Percentiles rank a stretch among this genome's conserved stretches.
Conservation (phyloP, 1,140 invertebrate genomes). For the Druon quercuslanigerum region DNA sequence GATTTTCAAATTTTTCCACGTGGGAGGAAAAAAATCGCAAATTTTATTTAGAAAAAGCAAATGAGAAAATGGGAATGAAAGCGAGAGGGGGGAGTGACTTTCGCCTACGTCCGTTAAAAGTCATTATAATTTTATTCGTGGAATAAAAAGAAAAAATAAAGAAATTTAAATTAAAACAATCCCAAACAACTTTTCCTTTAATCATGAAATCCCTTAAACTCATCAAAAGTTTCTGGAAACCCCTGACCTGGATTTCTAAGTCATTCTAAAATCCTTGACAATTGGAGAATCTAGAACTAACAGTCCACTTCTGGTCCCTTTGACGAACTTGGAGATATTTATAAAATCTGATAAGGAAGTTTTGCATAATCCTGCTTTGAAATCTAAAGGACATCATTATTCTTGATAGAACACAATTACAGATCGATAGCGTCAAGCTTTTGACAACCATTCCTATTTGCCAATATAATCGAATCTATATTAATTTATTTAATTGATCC, state of each 20-base stretch:
- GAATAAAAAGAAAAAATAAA: no score
- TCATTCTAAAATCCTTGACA: background rate
- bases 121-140: no score
- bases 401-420: background rate
- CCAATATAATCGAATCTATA: no score
- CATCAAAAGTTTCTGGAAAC: background rate
- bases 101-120: no score
- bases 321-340: background rate
- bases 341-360: slow-evolving; percentile 2
- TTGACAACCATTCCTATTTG: no score
- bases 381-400: slow-evolving; percentile 1
- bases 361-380: background rate
- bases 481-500: no score
- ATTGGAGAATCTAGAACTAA: background rate
- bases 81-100: no score
- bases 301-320: slow-evolving; percentile 10
- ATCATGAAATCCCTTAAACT: background rate
- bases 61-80: no score
- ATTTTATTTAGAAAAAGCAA: no score
- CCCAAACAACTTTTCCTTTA: background rate
- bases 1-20: no score
- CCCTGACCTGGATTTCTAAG: background rate
- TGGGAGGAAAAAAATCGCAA: no score
- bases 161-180: background rate
- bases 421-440: background rate